phyloP scores from a whole-genome alignment of 1,140 invertebrate species.

The Drepana arcuata region DNA sequence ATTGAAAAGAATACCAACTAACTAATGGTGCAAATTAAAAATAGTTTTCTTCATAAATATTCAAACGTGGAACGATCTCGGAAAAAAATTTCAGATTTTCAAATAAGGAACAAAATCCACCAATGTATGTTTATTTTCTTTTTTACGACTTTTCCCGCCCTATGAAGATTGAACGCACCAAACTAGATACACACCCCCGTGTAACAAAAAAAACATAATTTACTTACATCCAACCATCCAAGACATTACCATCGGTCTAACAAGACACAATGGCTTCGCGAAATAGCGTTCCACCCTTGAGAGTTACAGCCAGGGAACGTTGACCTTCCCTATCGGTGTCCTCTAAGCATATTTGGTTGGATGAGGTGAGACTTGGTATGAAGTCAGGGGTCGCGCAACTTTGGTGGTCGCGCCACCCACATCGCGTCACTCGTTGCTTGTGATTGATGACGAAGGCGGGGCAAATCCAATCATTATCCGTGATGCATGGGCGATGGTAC shows the following conservation, averaged over 20 bases:
- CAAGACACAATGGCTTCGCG: slow-evolving; percentile 64
- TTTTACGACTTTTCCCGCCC: too few species aligned
- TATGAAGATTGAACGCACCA: too few species aligned
- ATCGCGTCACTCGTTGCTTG: slow-evolving; percentile 48
- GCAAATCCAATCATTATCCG: slow-evolving; percentile 68
- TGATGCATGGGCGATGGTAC: slow-evolving; percentile 64
- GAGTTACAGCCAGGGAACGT: slow-evolving; percentile 18
- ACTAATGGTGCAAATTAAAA: too few species aligned
- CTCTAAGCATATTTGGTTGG: background rate
- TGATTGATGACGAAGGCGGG: slow-evolving; percentile 69
- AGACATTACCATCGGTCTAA: slow-evolving; percentile 60
- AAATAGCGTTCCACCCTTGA: slow-evolving; percentile 46
- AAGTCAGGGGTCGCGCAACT: slow-evolving; percentile 33
- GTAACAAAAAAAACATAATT: slow-evolving; percentile 54
- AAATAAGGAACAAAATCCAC: too few species aligned
- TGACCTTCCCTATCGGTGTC: slow-evolving; percentile 22
- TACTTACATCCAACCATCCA: slow-evolving; percentile 61
- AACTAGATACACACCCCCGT: slow-evolving; percentile 8
- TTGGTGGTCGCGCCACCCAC: slow-evolving; percentile 39
- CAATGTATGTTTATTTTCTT: too few species aligned
- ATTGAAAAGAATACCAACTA: too few species aligned
- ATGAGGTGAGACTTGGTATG: slow-evolving; percentile 12
- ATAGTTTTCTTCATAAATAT: too few species aligned
- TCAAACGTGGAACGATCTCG: too few species aligned
- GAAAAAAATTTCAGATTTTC: too few species aligned